Evolutionary conservation across 1,140 invertebrate genomes (phyloP), one percentile per base, ranked within the genome.

Genomic region (Drosophila santomea): DNA sequence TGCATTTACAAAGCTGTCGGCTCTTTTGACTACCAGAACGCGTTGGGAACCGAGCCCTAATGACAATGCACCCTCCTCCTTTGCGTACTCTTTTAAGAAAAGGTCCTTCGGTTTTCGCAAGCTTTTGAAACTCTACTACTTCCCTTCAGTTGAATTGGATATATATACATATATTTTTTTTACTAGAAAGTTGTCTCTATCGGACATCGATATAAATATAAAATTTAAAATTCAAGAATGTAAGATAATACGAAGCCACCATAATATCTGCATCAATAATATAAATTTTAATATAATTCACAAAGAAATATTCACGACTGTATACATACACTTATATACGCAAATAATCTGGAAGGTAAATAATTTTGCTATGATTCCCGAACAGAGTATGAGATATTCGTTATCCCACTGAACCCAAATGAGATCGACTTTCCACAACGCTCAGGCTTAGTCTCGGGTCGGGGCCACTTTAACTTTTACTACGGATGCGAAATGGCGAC

Each of bases 1-100:
- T 79, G 74, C 82, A 85, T 85, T 86, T 81, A 68, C 66, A 83
- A 25, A 43, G 32, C 54, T 47, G 39, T 38, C 32, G 45, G 55
- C 58, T n/a, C 64, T 68, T 79, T 64, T 56, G 62, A 74, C 43
- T 35, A 28, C 23, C 20, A 35, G 10, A 20, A 12, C 48, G 11
- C 39, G 23, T n/a, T 35, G 20, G 36, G 15, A 23, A 28, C 45
- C 12, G 60, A 32, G 39, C 28, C 47, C 45, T 61, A 61, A 57
- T 59, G 36, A 61, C 51, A 68, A 66, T 69, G 66, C 67, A 80
- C 41, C 52, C 44, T 73, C 67, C 61, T 78, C 56, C 51, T 23
- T 32, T 8, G 3, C 11, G 62, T 63, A 55, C 60, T 17, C 52
- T 72, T 45, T 35, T 7, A 3, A 5, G 2, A 14, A 25, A 6